A percentile compares a stretch with the other conserved stretches of the same genome.
These are phyloP conservation scores for Drosophila rufa DNA, from an alignment of 1,140 invertebrate genomes.

Conservation along the genomic window DNA sequence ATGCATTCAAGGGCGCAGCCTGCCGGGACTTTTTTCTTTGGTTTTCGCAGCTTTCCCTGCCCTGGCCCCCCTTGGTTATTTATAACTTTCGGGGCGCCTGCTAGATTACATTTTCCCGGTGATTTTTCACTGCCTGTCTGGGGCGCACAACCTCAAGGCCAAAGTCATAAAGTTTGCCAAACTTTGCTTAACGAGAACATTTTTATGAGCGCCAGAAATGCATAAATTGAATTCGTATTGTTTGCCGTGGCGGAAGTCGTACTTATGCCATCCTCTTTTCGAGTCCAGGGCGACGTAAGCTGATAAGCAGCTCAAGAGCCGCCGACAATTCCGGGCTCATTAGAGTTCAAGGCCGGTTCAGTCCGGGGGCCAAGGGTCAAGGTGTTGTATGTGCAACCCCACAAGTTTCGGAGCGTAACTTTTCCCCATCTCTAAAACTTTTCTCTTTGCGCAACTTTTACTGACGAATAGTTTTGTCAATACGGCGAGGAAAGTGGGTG, in stretches of 20 bases:
- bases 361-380: slow-evolving; percentile 14
- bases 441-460: slow-evolving; percentile 23
- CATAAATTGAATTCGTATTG: slow-evolving; percentile 40
- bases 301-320: slow-evolving; percentile 25
- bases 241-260: slow-evolving; percentile 14
- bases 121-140: slow-evolving; percentile 60
- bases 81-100: slow-evolving; percentile 62
- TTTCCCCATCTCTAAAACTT: slow-evolving; percentile 19
- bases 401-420: slow-evolving; percentile 12
- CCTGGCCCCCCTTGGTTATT: slow-evolving; percentile 47
- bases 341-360: slow-evolving; percentile 43
- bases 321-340: slow-evolving; percentile 39
- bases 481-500: slow-evolving; percentile 5
- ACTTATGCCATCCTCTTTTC: background rate
- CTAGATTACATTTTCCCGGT: slow-evolving; percentile 61
- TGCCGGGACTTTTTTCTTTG: slow-evolving; percentile 13
- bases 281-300: slow-evolving; percentile 2
- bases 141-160: slow-evolving; percentile 50
- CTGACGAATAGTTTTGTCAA: slow-evolving; percentile 49
- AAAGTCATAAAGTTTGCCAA: slow-evolving; percentile 71
- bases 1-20: slow-evolving; percentile 68
- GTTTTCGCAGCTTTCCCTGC: slow-evolving; percentile 28
- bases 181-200: slow-evolving; percentile 64
- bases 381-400: slow-evolving; percentile 8
- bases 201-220: slow-evolving; percentile 49